Evolutionary conservation across 2,113 vertebrate genomes (phyloP).

Genomic region (Silurus meridionalis): DNA sequence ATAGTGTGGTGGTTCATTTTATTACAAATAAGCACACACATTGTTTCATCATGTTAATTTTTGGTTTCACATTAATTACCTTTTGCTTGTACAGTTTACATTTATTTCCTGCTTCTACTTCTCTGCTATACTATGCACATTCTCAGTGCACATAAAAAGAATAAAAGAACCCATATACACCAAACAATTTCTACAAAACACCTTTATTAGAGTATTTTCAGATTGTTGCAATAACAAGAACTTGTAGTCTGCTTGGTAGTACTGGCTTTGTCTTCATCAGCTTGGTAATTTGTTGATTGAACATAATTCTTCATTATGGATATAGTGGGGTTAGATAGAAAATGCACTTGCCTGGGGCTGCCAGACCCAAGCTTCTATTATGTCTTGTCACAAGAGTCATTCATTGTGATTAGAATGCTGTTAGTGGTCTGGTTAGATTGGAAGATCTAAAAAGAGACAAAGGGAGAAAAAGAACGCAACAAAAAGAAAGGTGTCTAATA

Average conservation of each 20-base stretch:
- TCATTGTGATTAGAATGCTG: constrained; percentile 49
- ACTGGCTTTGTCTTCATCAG: not conserved
- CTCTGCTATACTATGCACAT: not conserved
- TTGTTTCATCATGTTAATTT: not conserved
- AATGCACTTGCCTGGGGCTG: constrained; percentile 13
- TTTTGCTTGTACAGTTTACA: not conserved
- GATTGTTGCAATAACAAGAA: not conserved
- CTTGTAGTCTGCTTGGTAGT: constrained; percentile 10
- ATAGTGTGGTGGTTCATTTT: not conserved
- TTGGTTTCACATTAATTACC: not conserved
- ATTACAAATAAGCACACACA: not conserved
- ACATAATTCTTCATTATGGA: constrained; percentile 38
- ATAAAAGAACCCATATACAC: not conserved
- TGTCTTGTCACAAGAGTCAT: constrained; percentile 26
- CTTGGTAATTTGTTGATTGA: constrained; percentile 32
- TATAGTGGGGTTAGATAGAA: constrained; percentile 5
- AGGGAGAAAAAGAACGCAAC: not conserved
- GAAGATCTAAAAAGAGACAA: not conserved
- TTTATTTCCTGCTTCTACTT: not conserved
- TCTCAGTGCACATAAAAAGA: not conserved
- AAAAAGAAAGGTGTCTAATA: not conserved
- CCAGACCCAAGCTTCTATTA: constrained; percentile 28
- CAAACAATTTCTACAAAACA: not conserved
- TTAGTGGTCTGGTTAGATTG: constrained; percentile 23
- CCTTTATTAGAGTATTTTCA: not conserved